Evolutionary conservation across 2,797 vertebrate species (phyloP).

Genomic region (Notoglanidium macrostoma): DNA sequence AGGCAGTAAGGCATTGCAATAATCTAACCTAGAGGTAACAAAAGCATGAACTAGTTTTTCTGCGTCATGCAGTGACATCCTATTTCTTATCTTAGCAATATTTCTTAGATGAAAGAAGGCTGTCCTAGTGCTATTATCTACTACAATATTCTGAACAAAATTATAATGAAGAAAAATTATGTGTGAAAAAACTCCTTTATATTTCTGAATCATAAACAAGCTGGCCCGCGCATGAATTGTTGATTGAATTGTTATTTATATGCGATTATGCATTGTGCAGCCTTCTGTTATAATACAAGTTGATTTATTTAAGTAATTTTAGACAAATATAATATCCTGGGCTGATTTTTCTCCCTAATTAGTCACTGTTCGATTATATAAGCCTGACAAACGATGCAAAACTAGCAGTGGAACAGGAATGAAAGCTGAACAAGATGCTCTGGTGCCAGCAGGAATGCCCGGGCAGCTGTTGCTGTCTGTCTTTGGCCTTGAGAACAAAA

Average conservation of each 20-base stretch:
- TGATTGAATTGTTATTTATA: not conserved
- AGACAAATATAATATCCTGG: not conserved
- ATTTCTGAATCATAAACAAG: not conserved
- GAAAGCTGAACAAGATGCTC: not conserved
- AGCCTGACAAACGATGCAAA: not conserved
- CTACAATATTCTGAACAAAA: too few relatives aligned
- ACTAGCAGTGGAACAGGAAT: not conserved
- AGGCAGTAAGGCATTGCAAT: too few relatives aligned
- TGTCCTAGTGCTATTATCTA: too few relatives aligned
- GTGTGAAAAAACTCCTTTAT: too few relatives aligned
- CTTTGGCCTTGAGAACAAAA: conserved; percentile 31
- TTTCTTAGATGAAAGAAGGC: too few relatives aligned
- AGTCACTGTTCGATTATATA: not conserved
- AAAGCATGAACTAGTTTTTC: too few relatives aligned
- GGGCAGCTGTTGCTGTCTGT: conserved; percentile 29
- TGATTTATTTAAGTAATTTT: not conserved
- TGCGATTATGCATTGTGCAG: not conserved
- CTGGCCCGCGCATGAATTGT: not conserved
- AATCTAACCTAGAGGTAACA: too few relatives aligned
- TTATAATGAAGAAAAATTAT: too few relatives aligned
- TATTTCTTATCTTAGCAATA: too few relatives aligned
- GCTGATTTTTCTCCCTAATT: not conserved
- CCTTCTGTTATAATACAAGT: not conserved
- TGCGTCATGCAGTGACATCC: too few relatives aligned
- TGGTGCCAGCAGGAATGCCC: not conserved